A percentile compares a stretch with the other conserved stretches of the same genome.
Evolutionary conservation across 35 echinoderm and acorn worm genomes (phyloP).

Genomic region (Chiridota heheva): DNA sequence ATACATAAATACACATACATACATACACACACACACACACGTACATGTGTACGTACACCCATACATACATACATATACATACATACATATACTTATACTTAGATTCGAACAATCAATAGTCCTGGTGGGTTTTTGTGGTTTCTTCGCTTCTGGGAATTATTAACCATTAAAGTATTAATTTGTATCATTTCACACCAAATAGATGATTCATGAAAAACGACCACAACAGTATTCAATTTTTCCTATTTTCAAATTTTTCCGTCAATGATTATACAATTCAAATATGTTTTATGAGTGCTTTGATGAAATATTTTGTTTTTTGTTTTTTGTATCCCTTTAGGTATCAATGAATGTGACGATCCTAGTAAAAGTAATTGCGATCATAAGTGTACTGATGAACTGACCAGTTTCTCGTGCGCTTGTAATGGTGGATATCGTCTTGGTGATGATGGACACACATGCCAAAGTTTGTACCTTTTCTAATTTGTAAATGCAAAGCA

Average conservation of each 20-base stretch:
- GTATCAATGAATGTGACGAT: slow-evolving; percentile 36
- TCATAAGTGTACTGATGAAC: slow-evolving; percentile 4
- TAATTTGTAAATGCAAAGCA: background rate
- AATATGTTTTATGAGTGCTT: too few relatives aligned
- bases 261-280: too few relatives aligned
- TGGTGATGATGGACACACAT: slow-evolving; percentile 11
- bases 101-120: too few relatives aligned
- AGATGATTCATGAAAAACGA: background rate
- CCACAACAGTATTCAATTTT: background rate
- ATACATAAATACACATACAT: too few relatives aligned
- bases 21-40: too few relatives aligned
- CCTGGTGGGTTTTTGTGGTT: too few relatives aligned
- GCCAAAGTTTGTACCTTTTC: slow-evolving; percentile 12
- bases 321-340: background rate
- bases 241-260: background rate
- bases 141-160: too few relatives aligned
- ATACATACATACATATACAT: too few relatives aligned
- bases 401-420: slow-evolving; percentile 24
- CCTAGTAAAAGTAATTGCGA: background rate
- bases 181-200: background rate
- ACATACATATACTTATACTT: too few relatives aligned
- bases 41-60: too few relatives aligned
- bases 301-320: background rate
- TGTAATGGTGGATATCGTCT: slow-evolving; percentile 37
- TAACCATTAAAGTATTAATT: too few relatives aligned